These are phyloP conservation scores for Urocyon cinereoargenteus DNA, from an alignment of 2,797 vertebrate species.

Conservation along the genomic window DNA sequence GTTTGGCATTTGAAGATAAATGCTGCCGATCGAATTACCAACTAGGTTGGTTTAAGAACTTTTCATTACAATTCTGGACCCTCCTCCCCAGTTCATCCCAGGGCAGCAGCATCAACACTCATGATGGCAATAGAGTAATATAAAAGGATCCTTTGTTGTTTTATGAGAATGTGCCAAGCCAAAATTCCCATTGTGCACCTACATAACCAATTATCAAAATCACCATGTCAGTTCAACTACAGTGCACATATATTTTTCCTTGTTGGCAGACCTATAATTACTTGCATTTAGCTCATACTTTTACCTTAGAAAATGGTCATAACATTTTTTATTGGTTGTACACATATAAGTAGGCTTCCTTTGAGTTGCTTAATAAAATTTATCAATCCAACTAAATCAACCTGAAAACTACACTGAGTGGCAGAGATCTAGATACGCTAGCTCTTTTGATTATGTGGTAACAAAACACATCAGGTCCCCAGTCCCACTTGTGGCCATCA, in stretches of 20 bases:
- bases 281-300: neutral
- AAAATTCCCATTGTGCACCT: neutral
- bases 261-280: neutral
- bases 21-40: neutral
- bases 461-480: neutral
- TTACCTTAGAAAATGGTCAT: neutral
- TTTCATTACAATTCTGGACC: neutral
- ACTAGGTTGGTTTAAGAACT: neutral
- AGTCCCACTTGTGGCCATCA: neutral
- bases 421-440: neutral
- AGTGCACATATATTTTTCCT: slow-evolving; percentile 3
- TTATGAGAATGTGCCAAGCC: neutral
- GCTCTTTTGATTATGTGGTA: neutral
- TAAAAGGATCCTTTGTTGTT: neutral
- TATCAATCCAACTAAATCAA: neutral
- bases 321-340: neutral
- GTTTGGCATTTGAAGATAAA: slow-evolving; percentile 26
- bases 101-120: neutral
- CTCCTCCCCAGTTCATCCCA: neutral
- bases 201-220: neutral
- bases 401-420: neutral
- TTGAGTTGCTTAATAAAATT: neutral
- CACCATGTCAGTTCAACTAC: neutral
- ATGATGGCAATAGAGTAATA: neutral
- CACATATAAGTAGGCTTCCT: neutral